Evolutionary conservation across 2,113 vertebrate genomes (phyloP).

Genomic region (Fulmarus glacialis): DNA sequence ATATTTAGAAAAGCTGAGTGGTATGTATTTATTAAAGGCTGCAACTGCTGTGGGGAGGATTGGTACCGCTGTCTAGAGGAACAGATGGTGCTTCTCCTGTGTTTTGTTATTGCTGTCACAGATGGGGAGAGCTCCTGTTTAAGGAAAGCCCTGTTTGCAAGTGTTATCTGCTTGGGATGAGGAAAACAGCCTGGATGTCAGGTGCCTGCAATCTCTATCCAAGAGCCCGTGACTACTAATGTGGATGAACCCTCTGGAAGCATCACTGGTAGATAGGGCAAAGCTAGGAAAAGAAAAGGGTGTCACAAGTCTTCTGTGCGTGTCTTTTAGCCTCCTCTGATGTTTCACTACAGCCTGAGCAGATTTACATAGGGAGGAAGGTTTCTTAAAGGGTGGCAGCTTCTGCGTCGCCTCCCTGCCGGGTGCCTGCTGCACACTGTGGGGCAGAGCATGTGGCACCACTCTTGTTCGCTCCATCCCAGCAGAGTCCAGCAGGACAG

Average conservation of each 20-base stretch:
- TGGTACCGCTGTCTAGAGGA: not conserved
- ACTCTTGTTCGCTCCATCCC: not conserved
- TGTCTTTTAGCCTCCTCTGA: not conserved
- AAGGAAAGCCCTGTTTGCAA: not conserved
- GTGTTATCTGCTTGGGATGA: not conserved
- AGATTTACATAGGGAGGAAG: not conserved
- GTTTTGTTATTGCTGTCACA: not conserved
- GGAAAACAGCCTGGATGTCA: not conserved
- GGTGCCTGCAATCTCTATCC: not conserved
- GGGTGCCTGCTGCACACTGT: fast-evolving
- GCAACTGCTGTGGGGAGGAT: not conserved
- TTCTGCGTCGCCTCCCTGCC: fast-evolving
- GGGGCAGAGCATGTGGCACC: not conserved
- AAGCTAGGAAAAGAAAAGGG: not conserved
- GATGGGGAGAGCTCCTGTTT: not conserved
- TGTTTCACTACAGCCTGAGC: not conserved
- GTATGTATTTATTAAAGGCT: not conserved
- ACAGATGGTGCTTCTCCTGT: not conserved
- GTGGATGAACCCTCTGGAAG: not conserved
- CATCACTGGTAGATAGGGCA: not conserved
- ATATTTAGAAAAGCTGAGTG: not conserved
- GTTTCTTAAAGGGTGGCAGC: not conserved
- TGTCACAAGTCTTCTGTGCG: not conserved
- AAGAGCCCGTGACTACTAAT: not conserved
- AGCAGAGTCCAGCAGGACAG: not conserved